Evolutionary conservation across 2,113 vertebrate species (phyloP).

Genomic region (Electrona antarctica): DNA sequence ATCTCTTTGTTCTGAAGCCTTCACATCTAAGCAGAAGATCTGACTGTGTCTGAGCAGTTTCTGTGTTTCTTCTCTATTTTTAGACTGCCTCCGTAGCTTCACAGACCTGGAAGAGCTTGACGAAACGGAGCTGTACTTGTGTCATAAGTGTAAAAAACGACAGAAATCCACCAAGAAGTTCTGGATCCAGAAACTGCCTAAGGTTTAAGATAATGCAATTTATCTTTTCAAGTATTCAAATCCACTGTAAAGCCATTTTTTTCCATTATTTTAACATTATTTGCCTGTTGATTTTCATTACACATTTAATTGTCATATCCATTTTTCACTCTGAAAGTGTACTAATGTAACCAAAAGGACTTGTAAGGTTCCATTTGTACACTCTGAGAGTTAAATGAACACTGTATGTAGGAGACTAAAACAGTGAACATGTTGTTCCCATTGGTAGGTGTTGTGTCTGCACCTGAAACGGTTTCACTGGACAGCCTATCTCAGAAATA

Average conservation of each 20-base stretch:
- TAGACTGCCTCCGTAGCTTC: constrained; percentile 97
- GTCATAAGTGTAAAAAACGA: constrained; percentile 96
- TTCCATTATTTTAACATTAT: no score
- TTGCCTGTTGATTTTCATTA: no score
- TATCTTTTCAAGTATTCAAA: neutral
- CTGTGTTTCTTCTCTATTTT: constrained; percentile 22
- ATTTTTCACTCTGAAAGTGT: no score
- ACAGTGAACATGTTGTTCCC: constrained; percentile 8
- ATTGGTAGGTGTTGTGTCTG: constrained; percentile 92
- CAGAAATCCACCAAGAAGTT: constrained; percentile 99
- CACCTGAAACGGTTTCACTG: constrained; percentile 98
- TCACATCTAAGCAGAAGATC: neutral
- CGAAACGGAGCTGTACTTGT: constrained; percentile 97
- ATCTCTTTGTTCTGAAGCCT: neutral
- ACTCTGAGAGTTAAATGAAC: neutral
- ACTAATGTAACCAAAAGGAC: no score
- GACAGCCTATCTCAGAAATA: constrained; percentile 97
- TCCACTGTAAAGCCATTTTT: neutral
- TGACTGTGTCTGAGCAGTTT: neutral
- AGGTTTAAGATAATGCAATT: constrained; percentile 72
- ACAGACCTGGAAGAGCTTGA: constrained; percentile 98
- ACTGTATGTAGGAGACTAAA: neutral
- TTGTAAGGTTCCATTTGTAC: neutral
- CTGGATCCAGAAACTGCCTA: constrained; percentile 97
- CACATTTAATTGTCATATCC: no score